Evolutionary conservation across 2,888 invertebrate genomes (phyloP).

Genomic region (Lepidonotus clava): DNA sequence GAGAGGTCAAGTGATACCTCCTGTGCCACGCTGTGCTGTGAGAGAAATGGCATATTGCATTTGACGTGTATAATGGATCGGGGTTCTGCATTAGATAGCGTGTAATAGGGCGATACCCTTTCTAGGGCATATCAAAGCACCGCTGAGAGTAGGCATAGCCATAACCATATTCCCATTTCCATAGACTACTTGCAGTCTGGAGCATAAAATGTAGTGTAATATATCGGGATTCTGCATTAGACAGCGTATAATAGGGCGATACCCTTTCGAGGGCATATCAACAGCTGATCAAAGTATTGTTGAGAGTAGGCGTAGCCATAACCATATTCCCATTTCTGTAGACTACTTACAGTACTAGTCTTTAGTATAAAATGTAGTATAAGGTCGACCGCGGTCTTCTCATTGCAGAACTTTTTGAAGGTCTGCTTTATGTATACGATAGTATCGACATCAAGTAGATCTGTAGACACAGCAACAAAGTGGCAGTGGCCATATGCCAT

Average conservation of each 20-base stretch:
- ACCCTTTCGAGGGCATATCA: no score
- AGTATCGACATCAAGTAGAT: no score
- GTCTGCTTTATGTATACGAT: no score
- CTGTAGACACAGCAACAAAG: not conserved
- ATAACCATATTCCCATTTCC: not conserved
- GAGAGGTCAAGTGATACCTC: not conserved
- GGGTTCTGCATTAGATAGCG: not conserved
- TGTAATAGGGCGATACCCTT: no score
- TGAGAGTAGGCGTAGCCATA: not conserved
- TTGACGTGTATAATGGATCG: not conserved
- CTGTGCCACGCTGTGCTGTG: not conserved
- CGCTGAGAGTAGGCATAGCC: not conserved
- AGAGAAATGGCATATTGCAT: not conserved
- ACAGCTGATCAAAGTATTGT: no score
- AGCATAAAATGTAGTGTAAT: no score
- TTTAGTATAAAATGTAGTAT: no score
- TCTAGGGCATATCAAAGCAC: no score
- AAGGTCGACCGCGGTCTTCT: no score
- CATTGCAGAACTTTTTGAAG: no score
- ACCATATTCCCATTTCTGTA: not conserved
- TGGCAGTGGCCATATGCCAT: not conserved
- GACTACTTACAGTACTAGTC: not conserved
- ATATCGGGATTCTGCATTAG: not conserved
- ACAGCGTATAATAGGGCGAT: no score
- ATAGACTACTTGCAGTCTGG: not conserved